Base-by-base conservation (phyloP, 2,797 vertebrate species). In the Semotilus atromaculatus region DNA sequence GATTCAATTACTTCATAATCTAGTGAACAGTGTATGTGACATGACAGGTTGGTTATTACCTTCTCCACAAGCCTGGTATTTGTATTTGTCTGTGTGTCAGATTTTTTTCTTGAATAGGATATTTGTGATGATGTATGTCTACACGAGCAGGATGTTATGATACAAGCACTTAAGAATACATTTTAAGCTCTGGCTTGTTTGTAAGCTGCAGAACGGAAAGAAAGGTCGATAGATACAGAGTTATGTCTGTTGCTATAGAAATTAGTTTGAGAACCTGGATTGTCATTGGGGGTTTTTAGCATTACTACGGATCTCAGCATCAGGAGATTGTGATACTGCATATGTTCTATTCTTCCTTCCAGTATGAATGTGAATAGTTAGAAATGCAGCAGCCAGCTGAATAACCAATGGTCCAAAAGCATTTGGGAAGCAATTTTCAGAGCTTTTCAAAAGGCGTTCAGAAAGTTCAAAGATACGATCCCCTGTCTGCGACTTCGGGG, bases 11-110 rank as follows among this genome's bases (percentile, higher is more conserved):
- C 76, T 75, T 62, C 19, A 71, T 88, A 86, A 88, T 88, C 68
- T 86, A 88, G 67, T 86, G 82, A 86, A 82, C 31, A 73, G 80
- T 67, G 81, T 68, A 88, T 88, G 79, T 74, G 82, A 86, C 85
- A 86, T 88, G 87, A 88, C 87, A 86, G 87, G 82, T 60, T 78
- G 87, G 73, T 88, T 88, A 88, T 88, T 88, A 86, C 72, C 83
- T 88, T 85, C 83, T 79, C 29, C 62, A 71, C 87, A 86, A 85
- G 76, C 87, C 73, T 81, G 82, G 77, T 85, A 66, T 86, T 85
- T 86, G 82, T 88, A 67, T 85, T 86, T 86, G 74, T 84, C 79
- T 82, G 58, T 23, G 73, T 87, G 83, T 82, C 79, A 82, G 66
- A 58, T 82, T 85, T 85, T 67, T 84, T 80, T 74, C 51, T 34